These are phyloP conservation scores for Acanthopleura granulata DNA, from an alignment of 2,888 invertebrate genomes.

Conservation along the genomic window DNA sequence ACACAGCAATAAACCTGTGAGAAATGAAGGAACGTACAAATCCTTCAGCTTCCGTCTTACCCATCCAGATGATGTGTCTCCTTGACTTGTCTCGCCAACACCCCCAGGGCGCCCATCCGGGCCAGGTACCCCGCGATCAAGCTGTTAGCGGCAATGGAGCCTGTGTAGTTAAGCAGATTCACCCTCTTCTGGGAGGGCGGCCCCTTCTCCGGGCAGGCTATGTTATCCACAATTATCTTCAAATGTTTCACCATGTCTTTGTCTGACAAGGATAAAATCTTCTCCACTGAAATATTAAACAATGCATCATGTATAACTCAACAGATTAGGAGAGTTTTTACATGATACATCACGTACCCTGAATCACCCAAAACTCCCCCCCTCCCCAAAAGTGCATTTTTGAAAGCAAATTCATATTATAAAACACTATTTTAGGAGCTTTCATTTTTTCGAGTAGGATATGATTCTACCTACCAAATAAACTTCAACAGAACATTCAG, in stretches of 20 bases:
- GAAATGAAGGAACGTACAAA: too few species aligned
- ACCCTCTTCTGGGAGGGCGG: constrained; percentile 66
- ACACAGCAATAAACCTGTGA: too few species aligned
- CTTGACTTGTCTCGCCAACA: constrained; percentile 59
- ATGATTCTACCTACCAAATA: too few species aligned
- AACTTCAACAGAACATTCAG: too few species aligned
- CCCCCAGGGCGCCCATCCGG: constrained; percentile 42
- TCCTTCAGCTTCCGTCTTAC: constrained; percentile 42
- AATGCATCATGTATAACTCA: too few species aligned
- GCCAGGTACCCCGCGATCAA: constrained; percentile 48
- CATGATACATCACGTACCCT: too few species aligned
- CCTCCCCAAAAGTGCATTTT: too few species aligned
- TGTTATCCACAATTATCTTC: constrained; percentile 49
- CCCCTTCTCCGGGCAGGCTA: constrained; percentile 59
- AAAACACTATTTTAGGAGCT: too few species aligned
- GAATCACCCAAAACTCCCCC: too few species aligned
- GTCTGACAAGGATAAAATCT: constrained; percentile 52
- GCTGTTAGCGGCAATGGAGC: constrained; percentile 45
- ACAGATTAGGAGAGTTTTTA: too few species aligned
- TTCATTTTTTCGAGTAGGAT: too few species aligned
- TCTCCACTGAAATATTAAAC: constrained; percentile 54
- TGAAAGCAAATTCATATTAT: too few species aligned
- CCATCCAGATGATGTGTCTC: constrained; percentile 64
- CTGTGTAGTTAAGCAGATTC: constrained; percentile 64
- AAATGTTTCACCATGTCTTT: constrained; percentile 61